Evolutionary conservation across 2,797 vertebrate species (phyloP).

Genomic region (Silurus lanzhouensis): DNA sequence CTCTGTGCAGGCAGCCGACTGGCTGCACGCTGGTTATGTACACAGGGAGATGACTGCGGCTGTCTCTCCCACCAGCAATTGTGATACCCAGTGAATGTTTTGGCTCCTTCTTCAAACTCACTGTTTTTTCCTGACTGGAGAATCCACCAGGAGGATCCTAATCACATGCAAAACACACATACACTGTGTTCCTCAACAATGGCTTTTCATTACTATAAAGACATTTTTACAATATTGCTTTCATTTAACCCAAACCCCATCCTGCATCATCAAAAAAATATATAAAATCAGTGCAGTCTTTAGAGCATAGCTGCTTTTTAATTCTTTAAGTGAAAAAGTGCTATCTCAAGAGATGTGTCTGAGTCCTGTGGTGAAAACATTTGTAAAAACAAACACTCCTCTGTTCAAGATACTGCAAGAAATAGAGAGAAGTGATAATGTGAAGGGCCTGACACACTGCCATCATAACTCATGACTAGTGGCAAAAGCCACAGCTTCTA

Average conservation of each 20-base stretch:
- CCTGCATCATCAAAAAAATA: neutral
- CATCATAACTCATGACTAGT: conserved; percentile 72
- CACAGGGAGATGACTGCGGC: conserved; percentile 85
- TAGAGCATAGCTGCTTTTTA: neutral
- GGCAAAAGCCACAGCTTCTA: conserved; percentile 73
- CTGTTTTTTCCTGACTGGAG: conserved; percentile 83
- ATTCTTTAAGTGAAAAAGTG: conserved; percentile 17
- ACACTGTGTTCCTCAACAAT: neutral
- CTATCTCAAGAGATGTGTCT: conserved; percentile 46
- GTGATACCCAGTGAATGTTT: conserved; percentile 91
- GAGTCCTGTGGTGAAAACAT: conserved; percentile 62
- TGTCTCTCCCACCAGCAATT: conserved; percentile 88
- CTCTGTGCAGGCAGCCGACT: conserved; percentile 87
- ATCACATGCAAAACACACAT: conserved; percentile 15
- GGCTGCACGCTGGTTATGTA: conserved; percentile 93
- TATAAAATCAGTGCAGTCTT: neutral
- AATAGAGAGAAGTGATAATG: conserved; percentile 62
- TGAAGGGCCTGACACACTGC: conserved; percentile 68
- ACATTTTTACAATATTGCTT: neutral
- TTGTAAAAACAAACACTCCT: conserved; percentile 76
- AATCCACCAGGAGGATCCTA: conserved; percentile 87
- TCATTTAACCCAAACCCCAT: neutral
- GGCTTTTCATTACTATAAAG: neutral
- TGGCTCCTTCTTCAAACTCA: conserved; percentile 89
- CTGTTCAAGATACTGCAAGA: conserved; percentile 69